Base-by-base conservation (phyloP, 2,888 invertebrate genomes). In the Oxystoma pomonae region DNA sequence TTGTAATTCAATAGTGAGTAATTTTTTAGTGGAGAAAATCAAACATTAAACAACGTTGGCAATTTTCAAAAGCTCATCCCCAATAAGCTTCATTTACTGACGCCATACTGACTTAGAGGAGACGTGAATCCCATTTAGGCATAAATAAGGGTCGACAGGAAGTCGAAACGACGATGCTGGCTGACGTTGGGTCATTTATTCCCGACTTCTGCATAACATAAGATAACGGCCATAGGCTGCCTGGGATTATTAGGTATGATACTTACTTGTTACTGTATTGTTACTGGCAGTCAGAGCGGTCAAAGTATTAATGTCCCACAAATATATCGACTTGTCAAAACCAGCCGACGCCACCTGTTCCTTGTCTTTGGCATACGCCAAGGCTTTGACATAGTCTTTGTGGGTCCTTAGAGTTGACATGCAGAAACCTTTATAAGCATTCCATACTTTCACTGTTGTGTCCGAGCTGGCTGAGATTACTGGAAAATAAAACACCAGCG, bases 381-480 rank as follows among this genome's bases (percentile, higher is more conserved):
- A 80, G 18, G 97, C 95, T 79, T 98, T 94, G 9, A 99, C 99
- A 81, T 99, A 99, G 79, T 99, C 99, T 80, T 96, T 96, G 80
- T 99, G 98, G 57, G 98, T 98, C 65, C 98, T 85, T 69, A 99
- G 83, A 1, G 98, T 99, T 0, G 98, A 98, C 97, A 99, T 97
- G 78, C 98, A 99, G 77, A 97, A 98, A 7, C 98, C 98, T 84
- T 98, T 98, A 71, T 97, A 95, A 16, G 98, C 97, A 81, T 98
- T 99, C 99, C 99, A 99, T 65, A 99, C 97, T 82, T 99, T 99
- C 0, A 99, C 98, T 55, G 99, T 99, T 18, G 98, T 98, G 80
- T 99, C 99, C 67, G 97, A 97, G 76, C 98, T 98, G 2, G 98
- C 98, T 67, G 98, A 98, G 78, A 99, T 98, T 73, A 99, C 94